phyloP scores from a whole-genome alignment of 2,888 invertebrate species.

The Pheosia gnoma region DNA sequence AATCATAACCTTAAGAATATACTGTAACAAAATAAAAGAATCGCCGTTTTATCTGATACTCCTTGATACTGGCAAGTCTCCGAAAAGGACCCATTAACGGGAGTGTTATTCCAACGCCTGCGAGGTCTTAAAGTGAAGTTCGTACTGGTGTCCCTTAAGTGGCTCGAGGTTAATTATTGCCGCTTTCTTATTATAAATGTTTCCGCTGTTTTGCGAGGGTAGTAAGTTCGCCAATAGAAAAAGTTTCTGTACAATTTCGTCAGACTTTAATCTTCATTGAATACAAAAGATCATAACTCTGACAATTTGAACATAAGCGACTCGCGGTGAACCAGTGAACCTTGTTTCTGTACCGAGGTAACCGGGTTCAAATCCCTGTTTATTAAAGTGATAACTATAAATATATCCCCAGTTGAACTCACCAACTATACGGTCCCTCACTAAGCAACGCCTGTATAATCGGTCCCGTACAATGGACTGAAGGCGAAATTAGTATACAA shows the following conservation, averaged over 20 bases:
- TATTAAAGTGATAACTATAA: no score
- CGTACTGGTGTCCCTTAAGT: slow-evolving; percentile 35
- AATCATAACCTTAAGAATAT: no score
- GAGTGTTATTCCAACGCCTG: slow-evolving; percentile 51
- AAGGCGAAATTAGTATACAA: no score
- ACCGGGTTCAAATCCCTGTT: no score
- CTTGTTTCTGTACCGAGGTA: no score
- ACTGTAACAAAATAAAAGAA: no score
- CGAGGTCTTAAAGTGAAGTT: slow-evolving; percentile 37
- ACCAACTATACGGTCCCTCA: no score
- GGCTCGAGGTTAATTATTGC: slow-evolving; percentile 18
- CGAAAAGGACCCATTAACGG: slow-evolving; percentile 42
- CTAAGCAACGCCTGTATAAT: no score
- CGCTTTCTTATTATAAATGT: slow-evolving; percentile 12
- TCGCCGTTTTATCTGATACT: no score
- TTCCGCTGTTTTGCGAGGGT: background rate
- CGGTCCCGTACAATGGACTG: no score
- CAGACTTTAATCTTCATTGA: background rate
- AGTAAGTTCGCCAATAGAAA: background rate
- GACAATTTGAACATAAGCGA: no score
- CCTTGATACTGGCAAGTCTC: slow-evolving; percentile 6
- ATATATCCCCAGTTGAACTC: no score
- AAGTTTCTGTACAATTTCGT: slow-evolving; percentile 3
- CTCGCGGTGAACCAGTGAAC: background rate
- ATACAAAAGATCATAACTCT: background rate